Evolutionary conservation across 1,140 invertebrate species (phyloP), one percentile per base, ranked within the genome.

Genomic region (Drosophila parabipectinata): DNA sequence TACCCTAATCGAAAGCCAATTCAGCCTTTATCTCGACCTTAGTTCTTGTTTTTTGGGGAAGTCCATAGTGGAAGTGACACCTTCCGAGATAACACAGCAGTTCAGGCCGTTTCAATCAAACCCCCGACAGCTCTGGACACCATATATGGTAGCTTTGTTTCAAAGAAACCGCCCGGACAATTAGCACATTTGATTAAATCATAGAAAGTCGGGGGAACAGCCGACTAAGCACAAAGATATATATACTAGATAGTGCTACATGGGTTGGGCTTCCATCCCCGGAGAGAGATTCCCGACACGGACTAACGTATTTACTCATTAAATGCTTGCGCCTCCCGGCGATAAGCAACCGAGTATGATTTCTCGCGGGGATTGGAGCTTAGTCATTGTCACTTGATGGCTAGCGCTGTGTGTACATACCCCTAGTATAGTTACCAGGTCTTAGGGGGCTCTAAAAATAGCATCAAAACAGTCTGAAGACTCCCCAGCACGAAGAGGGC

Each of bases 351-450:
- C 21, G 3, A 10, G 32, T 9, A 34, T 3, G 9, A 10, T 34
- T 34, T 9, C 32, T 37, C 26, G 28, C 26, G n/a, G 26, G 26
- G 26, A 62, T 51, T 24, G 32, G 32, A 6, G 15, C 45, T 62
- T 62, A 51, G 62, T 66, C 56, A 64, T 32, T 8, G 55, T 47
- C 26, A 41, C 9, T 44, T 14, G 41, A 26, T 26, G n/a, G 18
- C 34, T 14, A 5, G 12, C 7, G 15, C 1, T 26, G 30, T 7
- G 12, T 39, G 12, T 18, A 48, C 8, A 50, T 32, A 6, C 14
- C n/a, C 4, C 14, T 18, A 21, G 18, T 9, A 15, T 18, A 18
- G 15, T 14, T 44, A 44, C 41, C 18, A 21, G 9, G 15, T 45
- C 14, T 32, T 9, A 9, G 15, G 7, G 15, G 15, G 44, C 8